A percentile compares a stretch with the other conserved stretches of the same genome.
Evolutionary conservation across 2,113 vertebrate genomes (phyloP).

Genomic region (Psittacus erithacus): DNA sequence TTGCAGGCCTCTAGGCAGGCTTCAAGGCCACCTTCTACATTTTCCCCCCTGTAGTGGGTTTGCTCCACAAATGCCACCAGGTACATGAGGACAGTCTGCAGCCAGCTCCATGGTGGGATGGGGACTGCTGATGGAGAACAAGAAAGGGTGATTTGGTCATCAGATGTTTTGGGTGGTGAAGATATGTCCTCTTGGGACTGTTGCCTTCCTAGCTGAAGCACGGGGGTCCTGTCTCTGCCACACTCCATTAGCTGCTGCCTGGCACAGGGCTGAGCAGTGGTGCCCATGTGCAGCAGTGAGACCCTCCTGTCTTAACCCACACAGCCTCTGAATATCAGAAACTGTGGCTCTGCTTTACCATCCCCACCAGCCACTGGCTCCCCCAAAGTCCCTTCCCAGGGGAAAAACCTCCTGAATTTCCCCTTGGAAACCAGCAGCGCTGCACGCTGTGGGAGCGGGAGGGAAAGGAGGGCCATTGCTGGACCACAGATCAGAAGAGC

Average conservation of each 20-base stretch:
- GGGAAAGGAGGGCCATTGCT: neutral
- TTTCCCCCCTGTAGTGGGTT: rapidly evolving
- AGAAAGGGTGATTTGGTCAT: neutral
- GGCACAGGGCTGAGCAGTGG: neutral
- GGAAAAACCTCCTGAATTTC: neutral
- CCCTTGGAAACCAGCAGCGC: neutral
- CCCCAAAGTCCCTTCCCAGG: no score
- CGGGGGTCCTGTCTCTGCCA: neutral
- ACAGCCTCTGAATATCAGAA: neutral
- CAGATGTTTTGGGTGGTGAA: neutral
- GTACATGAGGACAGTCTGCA: neutral
- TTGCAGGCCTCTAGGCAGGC: neutral
- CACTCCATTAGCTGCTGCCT: no score
- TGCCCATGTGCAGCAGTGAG: rapidly evolving
- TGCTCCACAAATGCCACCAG: neutral
- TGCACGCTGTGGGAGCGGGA: rapidly evolving
- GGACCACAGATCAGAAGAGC: neutral
- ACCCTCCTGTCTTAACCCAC: neutral
- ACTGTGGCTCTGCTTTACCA: neutral
- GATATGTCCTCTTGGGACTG: neutral
- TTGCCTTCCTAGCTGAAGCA: neutral
- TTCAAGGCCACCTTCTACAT: neutral
- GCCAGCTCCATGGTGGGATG: neutral
- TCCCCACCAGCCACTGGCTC: neutral
- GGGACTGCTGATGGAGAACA: neutral